A percentile compares a stretch with the other conserved stretches of the same genome.
Conservation (phyloP, 2,113 vertebrate genomes). For the Mobula hypostoma region DNA sequence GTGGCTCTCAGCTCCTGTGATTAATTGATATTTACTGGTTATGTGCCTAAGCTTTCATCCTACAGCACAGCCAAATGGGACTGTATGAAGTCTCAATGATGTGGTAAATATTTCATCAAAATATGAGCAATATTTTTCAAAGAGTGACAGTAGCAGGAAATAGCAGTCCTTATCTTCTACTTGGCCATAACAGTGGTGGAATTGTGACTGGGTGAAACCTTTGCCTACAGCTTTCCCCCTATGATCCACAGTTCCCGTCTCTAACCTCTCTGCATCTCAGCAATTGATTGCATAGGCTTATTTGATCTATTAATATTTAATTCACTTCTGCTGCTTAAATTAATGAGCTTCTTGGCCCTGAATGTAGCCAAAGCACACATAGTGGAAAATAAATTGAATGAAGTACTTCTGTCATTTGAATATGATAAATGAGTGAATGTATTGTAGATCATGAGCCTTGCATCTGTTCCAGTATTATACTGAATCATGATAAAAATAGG, state of each 20-base stretch:
- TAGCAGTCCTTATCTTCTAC: neutral
- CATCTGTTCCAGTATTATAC: neutral
- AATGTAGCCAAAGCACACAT: neutral
- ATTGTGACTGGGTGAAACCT: neutral
- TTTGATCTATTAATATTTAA: neutral
- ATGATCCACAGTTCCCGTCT: too few species aligned
- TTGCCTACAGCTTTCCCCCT: neutral
- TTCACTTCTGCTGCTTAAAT: neutral
- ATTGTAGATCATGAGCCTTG: neutral
- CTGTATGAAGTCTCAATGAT: neutral
- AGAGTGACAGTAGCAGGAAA: neutral
- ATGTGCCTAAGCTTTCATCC: neutral
- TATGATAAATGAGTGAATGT: neutral
- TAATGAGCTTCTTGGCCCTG: neutral
- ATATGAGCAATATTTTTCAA: neutral
- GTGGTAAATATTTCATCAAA: neutral
- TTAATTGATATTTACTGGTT: neutral
- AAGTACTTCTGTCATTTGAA: neutral
- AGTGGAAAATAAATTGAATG: conserved; percentile 12
- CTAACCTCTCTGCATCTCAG: neutral
- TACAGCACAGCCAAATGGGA: neutral
- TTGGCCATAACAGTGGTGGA: neutral
- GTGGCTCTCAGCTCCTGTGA: neutral
- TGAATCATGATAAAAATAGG: neutral
- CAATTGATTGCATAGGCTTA: neutral